These are phyloP conservation scores for Diabrotica undecimpunctata DNA, from an alignment of 1,140 invertebrate species.

Conservation along the genomic window DNA sequence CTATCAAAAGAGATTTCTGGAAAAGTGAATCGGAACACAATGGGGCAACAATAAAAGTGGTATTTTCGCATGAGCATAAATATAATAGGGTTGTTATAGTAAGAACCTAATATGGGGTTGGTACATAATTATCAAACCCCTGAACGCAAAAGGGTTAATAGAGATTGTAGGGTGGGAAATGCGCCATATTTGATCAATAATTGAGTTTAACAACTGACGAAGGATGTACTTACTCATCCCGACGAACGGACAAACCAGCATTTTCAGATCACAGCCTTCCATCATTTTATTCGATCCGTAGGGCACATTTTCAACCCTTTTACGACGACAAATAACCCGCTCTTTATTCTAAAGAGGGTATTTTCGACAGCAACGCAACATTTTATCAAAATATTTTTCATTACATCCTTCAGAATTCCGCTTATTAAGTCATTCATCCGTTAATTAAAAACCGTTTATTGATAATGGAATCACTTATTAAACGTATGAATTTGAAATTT, in stretches of 20 bases:
- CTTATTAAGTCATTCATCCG: not conserved
- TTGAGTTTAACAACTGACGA: slow-evolving; percentile 49
- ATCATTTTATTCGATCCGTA: slow-evolving; percentile 24
- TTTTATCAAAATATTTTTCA: slow-evolving; percentile 6
- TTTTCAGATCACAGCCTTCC: slow-evolving; percentile 32
- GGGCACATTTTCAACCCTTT: slow-evolving; percentile 9
- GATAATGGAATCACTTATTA: not conserved
- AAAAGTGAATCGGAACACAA: slow-evolving; percentile 32
- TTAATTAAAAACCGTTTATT: not conserved
- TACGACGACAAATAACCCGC: not conserved
- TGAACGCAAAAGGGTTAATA: slow-evolving; percentile 47
- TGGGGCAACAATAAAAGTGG: slow-evolving; percentile 40
- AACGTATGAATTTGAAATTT: no score
- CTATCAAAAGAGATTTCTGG: slow-evolving; percentile 35
- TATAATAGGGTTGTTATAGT: slow-evolving; percentile 43
- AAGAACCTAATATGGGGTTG: slow-evolving; percentile 46
- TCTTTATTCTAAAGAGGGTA: not conserved
- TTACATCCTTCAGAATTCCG: not conserved
- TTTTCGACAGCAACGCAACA: not conserved
- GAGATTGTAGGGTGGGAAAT: slow-evolving; percentile 44
- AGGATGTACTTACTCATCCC: slow-evolving; percentile 44
- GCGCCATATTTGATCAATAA: slow-evolving; percentile 51
- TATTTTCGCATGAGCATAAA: slow-evolving; percentile 43
- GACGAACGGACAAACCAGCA: slow-evolving; percentile 21
- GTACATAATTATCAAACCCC: slow-evolving; percentile 47